A percentile compares a stretch with the other conserved stretches of the same genome.
phyloP scores from a whole-genome alignment of 2,888 invertebrate genomes.

The Calephelis perditalis region DNA sequence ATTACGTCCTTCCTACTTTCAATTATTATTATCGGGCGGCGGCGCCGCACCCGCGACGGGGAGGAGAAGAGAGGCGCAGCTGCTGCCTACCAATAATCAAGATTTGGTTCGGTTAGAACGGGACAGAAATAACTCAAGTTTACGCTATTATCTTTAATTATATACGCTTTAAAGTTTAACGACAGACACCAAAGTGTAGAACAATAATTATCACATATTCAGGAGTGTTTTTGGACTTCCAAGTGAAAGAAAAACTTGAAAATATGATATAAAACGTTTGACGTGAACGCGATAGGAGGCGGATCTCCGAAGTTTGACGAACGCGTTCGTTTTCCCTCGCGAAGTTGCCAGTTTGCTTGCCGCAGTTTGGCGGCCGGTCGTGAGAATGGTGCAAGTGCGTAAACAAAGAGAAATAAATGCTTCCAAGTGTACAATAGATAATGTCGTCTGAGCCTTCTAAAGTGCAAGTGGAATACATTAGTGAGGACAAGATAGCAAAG shows the following conservation, averaged over 20 bases:
- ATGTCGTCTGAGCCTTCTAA: slow-evolving; percentile 74
- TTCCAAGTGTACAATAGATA: slow-evolving; percentile 66
- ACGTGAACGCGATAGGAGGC: slow-evolving; percentile 73
- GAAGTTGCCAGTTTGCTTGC: slow-evolving; percentile 59
- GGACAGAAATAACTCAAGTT: slow-evolving; percentile 46
- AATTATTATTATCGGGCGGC: slow-evolving; percentile 78
- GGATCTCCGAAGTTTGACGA: slow-evolving; percentile 72
- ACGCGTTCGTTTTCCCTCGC: slow-evolving; percentile 50
- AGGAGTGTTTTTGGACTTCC: not conserved
- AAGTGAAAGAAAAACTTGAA: slow-evolving; percentile 19
- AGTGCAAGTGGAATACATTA: slow-evolving; percentile 71
- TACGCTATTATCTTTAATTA: not conserved
- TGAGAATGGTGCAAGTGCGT: slow-evolving; percentile 71
- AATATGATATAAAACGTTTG: slow-evolving; percentile 43
- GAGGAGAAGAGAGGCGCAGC: slow-evolving; percentile 79
- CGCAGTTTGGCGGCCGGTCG: slow-evolving; percentile 75
- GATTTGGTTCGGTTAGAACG: slow-evolving; percentile 61
- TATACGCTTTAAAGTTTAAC: not conserved
- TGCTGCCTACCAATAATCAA: slow-evolving; percentile 80
- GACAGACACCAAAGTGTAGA: not conserved
- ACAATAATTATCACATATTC: slow-evolving; percentile 1
- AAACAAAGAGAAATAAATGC: slow-evolving; percentile 70
- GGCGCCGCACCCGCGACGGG: slow-evolving; percentile 71
- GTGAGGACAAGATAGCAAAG: slow-evolving; percentile 69
- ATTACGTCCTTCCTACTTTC: slow-evolving; percentile 79